Percentiles rank a stretch among this genome's conserved stretches.
These are phyloP conservation scores for Boloria euphrosyne DNA, from an alignment of 2,888 invertebrate species.

Conservation along the genomic window DNA sequence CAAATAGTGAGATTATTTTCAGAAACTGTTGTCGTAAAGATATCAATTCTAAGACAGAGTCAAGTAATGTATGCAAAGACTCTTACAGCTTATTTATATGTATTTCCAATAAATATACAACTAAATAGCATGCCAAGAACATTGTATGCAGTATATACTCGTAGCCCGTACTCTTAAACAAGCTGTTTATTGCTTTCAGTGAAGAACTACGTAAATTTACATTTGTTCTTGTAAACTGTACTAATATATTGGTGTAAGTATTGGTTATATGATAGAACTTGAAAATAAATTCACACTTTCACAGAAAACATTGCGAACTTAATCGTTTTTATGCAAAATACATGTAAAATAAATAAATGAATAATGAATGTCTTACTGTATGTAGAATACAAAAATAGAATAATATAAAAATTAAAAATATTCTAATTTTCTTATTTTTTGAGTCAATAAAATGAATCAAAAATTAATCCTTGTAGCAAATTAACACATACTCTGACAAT, in stretches of 20 bases:
- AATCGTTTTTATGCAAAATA: no score
- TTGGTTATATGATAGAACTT: slow-evolving; percentile 1
- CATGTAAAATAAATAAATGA: no score
- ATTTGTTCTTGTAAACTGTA: slow-evolving; percentile 27
- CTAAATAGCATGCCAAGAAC: slow-evolving; percentile 32
- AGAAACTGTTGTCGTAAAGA: slow-evolving; percentile 34
- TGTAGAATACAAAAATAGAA: no score
- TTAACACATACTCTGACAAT: no score
- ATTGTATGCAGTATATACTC: slow-evolving; percentile 32
- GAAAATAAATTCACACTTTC: slow-evolving; percentile 1
- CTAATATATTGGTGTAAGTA: slow-evolving; percentile 13
- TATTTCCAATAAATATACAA: slow-evolving; percentile 30
- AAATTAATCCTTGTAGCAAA: no score
- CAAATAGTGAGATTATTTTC: slow-evolving; percentile 27
- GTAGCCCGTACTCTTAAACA: slow-evolving; percentile 25
- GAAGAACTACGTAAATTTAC: slow-evolving; percentile 33
- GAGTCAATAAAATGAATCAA: no score
- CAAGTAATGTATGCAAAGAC: slow-evolving; percentile 27
- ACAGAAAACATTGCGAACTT: background rate
- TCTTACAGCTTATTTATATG: slow-evolving; percentile 32
- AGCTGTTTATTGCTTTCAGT: slow-evolving; percentile 32
- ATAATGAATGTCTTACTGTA: no score
- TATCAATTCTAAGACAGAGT: slow-evolving; percentile 21
- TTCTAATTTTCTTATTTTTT: no score
- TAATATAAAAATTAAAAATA: no score